Evolutionary conservation across 2,888 invertebrate species (phyloP), one percentile per base, ranked within the genome.

Genomic region (Acanthacorydalis orientalis): DNA sequence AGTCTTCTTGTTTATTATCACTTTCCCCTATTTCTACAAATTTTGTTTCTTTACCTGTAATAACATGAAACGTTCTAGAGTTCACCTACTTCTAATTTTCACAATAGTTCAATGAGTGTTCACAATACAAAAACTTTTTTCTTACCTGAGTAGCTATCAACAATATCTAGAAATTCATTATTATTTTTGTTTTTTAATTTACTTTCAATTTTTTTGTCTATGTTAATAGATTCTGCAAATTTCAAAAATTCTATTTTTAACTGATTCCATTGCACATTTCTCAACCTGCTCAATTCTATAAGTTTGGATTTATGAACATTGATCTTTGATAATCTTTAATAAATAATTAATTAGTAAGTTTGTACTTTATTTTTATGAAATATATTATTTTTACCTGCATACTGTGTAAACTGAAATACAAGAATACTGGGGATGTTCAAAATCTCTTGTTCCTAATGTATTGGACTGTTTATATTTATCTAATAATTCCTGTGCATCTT

Each of bases 381-480:
- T 34, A 33, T 44, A 50, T 32, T 15, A 44, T 31, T 41, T 50
- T 10, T 38, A 74, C 71, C 74, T 77, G 62, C 78, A 76, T 23
- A 78, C 76, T 52, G 76, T 74, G 56, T 69, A 75, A 0, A 79
- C 74, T 2, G 79, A 74, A 69, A 77, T 76, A 43, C 76, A 72
- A 1, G 72, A 68, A 63, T 79, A 80, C 53, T 80, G 80, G 0
- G 79, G 79, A 55, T 80, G 71, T 43, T 63, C 67, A 15, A 74
- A 57, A 56, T 80, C 74, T 16, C 70, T 57, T 51, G 68, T 67
- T 64, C 73, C 72, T 55, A 67, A 60, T 52, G 69, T 70, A 48
- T 70, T 61, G 32, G 61, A 59, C 34, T 59, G 64, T 53, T 67
- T 68, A 53, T 75, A 80, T 40, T 70, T 64, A 0, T 67, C 57